Base-by-base conservation (phyloP, 2,888 invertebrate species). In the Hypolimnas misippus region DNA sequence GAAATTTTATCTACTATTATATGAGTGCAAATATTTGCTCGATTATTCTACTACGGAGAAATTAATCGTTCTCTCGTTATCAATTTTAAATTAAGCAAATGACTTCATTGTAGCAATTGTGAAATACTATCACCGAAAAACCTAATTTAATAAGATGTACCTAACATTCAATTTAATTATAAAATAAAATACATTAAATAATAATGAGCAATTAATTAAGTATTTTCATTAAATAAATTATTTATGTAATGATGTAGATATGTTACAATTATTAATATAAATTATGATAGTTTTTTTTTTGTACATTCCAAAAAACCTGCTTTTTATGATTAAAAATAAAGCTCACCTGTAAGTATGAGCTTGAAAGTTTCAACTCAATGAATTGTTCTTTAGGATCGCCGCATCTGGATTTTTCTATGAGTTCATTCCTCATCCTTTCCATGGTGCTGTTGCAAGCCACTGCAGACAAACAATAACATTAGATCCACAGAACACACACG, bases 321-420 rank as follows among this genome's bases (percentile, higher is more conserved):
- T n/a, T n/a, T n/a, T n/a, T n/a, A n/a, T n/a, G n/a, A n/a, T n/a
- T n/a, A n/a, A 21, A 35, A 33, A 52, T 8, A 25, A 51, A 33
- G 29, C 46, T 77, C 80, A 91, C 91, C 86, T 86, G 83, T 70
- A 88, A 81, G 62, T 87, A 83, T 5, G 84, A 80, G 19, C 79
- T 81, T 63, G 78, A 77, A 1, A 81, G 78, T 16, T 81, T 80
- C 42, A 92, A 73, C 57, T 81, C 79, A 12, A 86, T 76, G 75
- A 90, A 91, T 29, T 86, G 86, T 33, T 89, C 89, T 70, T 85
- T 87, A 5, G 92, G 91, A 10, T 78, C 81, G 10, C 90, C 89
- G 62, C 92, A 92, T 65, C 78, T 82, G 12, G 92, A 83, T 58
- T 87, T 79, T 59, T 86, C 79, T 40, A 91, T 87, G 21, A 89